Conservation (phyloP, 1,140 invertebrate species). For the Zaprionus ornatus region DNA sequence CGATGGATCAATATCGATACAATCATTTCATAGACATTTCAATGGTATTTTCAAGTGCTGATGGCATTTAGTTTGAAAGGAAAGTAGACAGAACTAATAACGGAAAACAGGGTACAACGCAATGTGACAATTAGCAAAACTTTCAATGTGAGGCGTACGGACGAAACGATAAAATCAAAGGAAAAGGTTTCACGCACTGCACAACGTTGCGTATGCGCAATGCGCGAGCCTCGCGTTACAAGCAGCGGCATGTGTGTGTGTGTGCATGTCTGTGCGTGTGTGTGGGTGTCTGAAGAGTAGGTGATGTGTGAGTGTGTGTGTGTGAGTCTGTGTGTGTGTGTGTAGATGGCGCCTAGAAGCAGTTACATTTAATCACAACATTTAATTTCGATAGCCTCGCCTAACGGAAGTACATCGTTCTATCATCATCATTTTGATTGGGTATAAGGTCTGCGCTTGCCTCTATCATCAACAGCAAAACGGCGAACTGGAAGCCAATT, state of each 20-base stretch:
- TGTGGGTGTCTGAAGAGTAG: slow-evolving; percentile 27
- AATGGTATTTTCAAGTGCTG: slow-evolving; percentile 76
- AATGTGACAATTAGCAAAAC: slow-evolving; percentile 65
- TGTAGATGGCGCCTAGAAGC: slow-evolving; percentile 67
- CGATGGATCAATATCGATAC: slow-evolving; percentile 26
- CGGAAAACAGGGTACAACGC: not conserved
- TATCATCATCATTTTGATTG: slow-evolving; percentile 26
- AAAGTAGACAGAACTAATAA: slow-evolving; percentile 6
- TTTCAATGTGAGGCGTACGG: slow-evolving; percentile 61
- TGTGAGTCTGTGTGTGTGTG: slow-evolving; percentile 31
- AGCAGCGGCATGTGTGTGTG: slow-evolving; percentile 50
- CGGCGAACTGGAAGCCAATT: slow-evolving; percentile 43
- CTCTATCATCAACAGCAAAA: slow-evolving; percentile 23
- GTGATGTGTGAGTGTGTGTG: slow-evolving; percentile 30
- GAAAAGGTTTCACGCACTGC: slow-evolving; percentile 10
- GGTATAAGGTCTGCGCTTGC: slow-evolving; percentile 11
- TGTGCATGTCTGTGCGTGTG: slow-evolving; percentile 27
- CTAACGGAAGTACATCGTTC: slow-evolving; percentile 31
- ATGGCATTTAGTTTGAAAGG: slow-evolving; percentile 53
- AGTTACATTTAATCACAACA: slow-evolving; percentile 75
- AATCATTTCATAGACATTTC: slow-evolving; percentile 34
- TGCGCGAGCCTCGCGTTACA: slow-evolving; percentile 28
- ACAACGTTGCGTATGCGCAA: slow-evolving; percentile 69
- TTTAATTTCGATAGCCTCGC: slow-evolving; percentile 63
- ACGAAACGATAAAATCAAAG: slow-evolving; percentile 1